Evolutionary conservation across 2,888 invertebrate genomes (phyloP), one percentile per base, ranked within the genome.

Genomic region (Protodeltote pygarga): DNA sequence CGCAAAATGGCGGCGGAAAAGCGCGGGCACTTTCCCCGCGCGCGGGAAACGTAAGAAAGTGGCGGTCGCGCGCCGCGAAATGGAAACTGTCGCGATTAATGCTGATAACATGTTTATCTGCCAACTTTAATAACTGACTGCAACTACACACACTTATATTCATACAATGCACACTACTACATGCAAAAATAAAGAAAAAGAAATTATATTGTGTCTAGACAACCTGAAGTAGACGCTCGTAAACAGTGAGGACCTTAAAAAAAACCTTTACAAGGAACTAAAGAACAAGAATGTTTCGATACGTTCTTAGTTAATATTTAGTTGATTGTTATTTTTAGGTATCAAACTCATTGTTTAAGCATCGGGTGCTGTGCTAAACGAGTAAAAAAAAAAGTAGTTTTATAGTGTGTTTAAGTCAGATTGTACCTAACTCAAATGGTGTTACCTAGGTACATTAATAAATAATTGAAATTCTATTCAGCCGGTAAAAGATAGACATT

Each of bases 41-140:
- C 83, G 86, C 87, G 89, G 89, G 92, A 92, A 92, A 87, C 86
- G 83, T 83, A 89, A 87, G 90, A 89, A 90, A 92, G 90, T 88
- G 79, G 82, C 74, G 71, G 75, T 59, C 52, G 67, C 64, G 73
- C 77, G 79, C 77, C 71, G 83, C 83, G 89, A 92, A 92, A 92
- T 89, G 87, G 89, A 91, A 92, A 91, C 87, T 65, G 69, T 66
- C 79, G 82, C 81, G 85, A 90, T 90, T 87, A 86, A 61, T 77
- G 75, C 54, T 79, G 89, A 87, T 87, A 88, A 82, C 83, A 84
- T 73, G 85, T 77, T 74, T 75, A 77, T 76, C 75, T 73, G 63
- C 68, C 31, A 59, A 71, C 68, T 77, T 79, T 84, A 83, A 85
- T 54, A 55, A 61, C 55, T 10, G 38, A 41, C 20, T 34, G 40